phyloP scores from a whole-genome alignment of 2,113 vertebrate genomes.

The Oophaga pumilio region DNA sequence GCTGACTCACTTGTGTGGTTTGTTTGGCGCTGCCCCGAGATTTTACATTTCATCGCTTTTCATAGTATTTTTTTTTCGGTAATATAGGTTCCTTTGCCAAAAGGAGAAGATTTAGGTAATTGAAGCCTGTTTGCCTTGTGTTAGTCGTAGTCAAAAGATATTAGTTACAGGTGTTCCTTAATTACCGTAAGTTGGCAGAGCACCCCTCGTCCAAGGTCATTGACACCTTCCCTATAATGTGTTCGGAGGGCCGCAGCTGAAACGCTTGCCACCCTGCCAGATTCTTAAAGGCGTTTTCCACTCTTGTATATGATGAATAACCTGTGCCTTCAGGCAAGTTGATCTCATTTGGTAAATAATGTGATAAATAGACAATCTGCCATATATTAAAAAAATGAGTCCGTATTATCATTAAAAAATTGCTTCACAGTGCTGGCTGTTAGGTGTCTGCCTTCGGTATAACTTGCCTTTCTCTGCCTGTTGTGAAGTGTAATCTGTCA shows the following conservation, averaged over 20 bases:
- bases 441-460: too few relatives aligned
- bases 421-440: too few relatives aligned
- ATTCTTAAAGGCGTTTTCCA: not conserved
- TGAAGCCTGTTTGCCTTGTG: slow-evolving; percentile 1
- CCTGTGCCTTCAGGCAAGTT: not conserved
- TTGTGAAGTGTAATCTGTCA: too few relatives aligned
- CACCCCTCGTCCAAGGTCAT: not conserved
- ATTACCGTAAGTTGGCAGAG: slow-evolving; percentile 22
- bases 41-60: slow-evolving; percentile 23
- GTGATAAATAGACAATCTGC: too few relatives aligned
- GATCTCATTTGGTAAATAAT: too few relatives aligned
- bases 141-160: slow-evolving; percentile 9
- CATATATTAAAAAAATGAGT: too few relatives aligned
- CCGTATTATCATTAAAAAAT: too few relatives aligned
- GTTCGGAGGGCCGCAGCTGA: not conserved
- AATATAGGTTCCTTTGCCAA: slow-evolving; percentile 4
- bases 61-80: slow-evolving; percentile 20
- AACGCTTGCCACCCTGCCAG: not conserved
- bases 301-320: too few relatives aligned
- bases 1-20: slow-evolving; percentile 47
- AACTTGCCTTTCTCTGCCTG: too few relatives aligned
- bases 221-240: not conserved
- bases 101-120: slow-evolving; percentile 30
- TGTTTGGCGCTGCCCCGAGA: slow-evolving; percentile 22
- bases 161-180: slow-evolving; percentile 18